A percentile compares a stretch with the other conserved stretches of the same genome.
These are phyloP conservation scores for Heteronetta atricapilla DNA, from an alignment of 2,113 vertebrate species.

Conservation along the genomic window DNA sequence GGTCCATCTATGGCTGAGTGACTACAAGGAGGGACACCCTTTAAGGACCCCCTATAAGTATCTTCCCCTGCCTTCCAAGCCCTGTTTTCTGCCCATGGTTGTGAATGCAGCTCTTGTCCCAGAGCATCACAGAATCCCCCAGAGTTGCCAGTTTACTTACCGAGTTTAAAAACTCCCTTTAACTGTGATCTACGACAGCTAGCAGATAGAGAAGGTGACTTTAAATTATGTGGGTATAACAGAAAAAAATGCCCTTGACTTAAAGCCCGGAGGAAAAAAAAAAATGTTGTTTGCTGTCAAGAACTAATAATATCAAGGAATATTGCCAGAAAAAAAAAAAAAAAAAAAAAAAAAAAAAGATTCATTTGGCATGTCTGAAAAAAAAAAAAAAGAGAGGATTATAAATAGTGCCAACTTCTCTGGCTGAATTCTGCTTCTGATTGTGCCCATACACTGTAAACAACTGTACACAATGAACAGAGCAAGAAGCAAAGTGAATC, in stretches of 20 bases:
- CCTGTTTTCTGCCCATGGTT: background rate
- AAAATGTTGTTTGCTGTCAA: background rate
- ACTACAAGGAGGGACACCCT: background rate
- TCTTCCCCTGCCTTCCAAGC: background rate
- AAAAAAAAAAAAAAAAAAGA: background rate
- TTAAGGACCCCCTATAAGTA: background rate
- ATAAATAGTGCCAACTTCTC: background rate
- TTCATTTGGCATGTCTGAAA: background rate
- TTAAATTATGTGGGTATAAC: background rate
- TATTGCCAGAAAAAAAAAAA: background rate
- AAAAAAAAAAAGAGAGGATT: background rate
- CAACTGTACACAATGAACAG: background rate
- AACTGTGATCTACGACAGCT: background rate
- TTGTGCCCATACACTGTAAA: background rate
- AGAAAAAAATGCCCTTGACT: background rate
- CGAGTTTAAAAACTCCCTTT: too few species aligned
- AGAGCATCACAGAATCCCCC: too few species aligned
- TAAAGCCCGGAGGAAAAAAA: background rate
- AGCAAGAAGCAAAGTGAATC: background rate
- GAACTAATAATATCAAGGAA: background rate
- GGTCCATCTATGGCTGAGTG: background rate
- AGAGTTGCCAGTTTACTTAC: background rate
- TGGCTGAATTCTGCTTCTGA: background rate
- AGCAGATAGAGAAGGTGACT: background rate
- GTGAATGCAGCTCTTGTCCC: background rate